Conservation (phyloP, 2,888 invertebrate genomes). For the Lucinisca nassula region DNA sequence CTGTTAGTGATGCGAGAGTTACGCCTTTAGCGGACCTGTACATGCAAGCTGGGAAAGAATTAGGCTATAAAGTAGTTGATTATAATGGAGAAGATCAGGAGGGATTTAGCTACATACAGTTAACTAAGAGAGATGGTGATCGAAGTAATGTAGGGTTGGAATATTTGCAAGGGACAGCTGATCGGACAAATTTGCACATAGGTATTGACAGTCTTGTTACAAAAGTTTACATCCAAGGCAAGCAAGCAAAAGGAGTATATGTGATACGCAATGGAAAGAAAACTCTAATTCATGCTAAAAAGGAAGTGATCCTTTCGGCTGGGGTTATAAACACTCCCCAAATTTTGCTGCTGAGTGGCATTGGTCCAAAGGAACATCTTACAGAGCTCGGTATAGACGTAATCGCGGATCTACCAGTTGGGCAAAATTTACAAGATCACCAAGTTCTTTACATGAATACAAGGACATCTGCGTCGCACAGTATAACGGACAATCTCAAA, state of each 20-base stretch:
- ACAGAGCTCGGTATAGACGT: not conserved
- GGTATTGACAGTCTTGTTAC: not conserved
- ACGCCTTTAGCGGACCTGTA: constrained; percentile 77
- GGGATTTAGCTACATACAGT: not conserved
- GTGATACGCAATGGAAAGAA: not conserved
- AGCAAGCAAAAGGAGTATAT: not conserved
- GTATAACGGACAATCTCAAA: not conserved
- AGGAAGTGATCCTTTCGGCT: not conserved
- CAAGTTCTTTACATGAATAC: not conserved
- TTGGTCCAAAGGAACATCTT: not conserved
- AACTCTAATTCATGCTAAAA: not conserved
- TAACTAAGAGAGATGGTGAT: not conserved
- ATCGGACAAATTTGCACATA: not conserved
- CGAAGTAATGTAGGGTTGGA: not conserved
- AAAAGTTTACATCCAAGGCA: not conserved
- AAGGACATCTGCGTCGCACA: not conserved
- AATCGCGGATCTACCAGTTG: not conserved
- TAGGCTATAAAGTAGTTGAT: constrained; percentile 89
- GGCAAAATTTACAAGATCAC: not conserved
- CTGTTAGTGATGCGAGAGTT: constrained; percentile 72
- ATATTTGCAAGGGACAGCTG: not conserved
- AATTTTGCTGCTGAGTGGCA: not conserved
- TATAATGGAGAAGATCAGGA: constrained; percentile 70
- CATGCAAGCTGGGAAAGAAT: constrained; percentile 90
- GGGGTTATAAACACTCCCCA: not conserved